Conservation (phyloP, 1,140 invertebrate species). For the Pararge aegeria region DNA sequence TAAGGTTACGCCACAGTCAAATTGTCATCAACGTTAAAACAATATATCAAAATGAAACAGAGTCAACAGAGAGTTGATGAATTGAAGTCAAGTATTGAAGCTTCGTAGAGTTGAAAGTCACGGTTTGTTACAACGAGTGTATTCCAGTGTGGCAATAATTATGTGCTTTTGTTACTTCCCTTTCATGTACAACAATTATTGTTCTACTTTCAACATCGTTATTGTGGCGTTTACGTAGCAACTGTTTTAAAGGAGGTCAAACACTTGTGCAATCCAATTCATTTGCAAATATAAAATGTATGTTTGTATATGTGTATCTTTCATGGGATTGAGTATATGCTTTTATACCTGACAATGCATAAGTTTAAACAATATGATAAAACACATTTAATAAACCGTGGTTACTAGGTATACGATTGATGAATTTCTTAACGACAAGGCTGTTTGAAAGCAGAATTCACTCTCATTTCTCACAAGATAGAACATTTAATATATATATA, state of each 20-base stretch:
- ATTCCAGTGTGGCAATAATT: constrained; percentile 1
- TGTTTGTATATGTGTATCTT: constrained; percentile 1
- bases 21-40: no score
- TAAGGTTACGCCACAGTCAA: no score
- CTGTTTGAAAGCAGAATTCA: no score
- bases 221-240: constrained; percentile 2
- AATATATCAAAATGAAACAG: no score
- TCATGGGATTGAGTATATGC: not conserved
- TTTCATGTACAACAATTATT: constrained; percentile 4
- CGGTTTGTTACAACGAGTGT: not conserved
- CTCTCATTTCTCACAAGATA: no score
- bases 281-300: constrained; percentile 2
- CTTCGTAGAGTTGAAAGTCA: not conserved
- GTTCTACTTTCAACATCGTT: constrained; percentile 6
- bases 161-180: constrained; percentile 5
- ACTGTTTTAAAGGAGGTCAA: not conserved
- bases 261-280: constrained; percentile 4
- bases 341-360: no score
- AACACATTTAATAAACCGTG: no score
- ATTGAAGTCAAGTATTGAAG: not conserved
- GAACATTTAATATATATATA: no score
- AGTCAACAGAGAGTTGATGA: not conserved
- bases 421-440: no score
- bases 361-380: no score
- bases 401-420: no score